These are phyloP conservation scores for Cerceris rybyensis DNA, from an alignment of 2,888 invertebrate species.

Conservation along the genomic window DNA sequence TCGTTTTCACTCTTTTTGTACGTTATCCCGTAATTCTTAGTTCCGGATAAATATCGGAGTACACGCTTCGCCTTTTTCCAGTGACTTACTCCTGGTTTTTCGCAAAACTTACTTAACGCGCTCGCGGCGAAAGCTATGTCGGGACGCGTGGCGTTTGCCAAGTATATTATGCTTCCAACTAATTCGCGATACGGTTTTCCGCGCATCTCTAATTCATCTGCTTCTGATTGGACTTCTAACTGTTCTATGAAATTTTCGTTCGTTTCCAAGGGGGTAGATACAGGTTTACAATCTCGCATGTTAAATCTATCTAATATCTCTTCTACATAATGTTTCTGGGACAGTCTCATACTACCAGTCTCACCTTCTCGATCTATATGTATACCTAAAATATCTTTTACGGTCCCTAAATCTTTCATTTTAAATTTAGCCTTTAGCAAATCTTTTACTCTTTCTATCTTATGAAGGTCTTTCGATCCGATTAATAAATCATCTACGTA, in stretches of 20 bases:
- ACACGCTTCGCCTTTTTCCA: slow-evolving; percentile 33
- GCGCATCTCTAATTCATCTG: background rate
- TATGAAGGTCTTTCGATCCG: slow-evolving; percentile 33
- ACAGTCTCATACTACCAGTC: background rate
- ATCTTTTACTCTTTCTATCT: slow-evolving; percentile 32
- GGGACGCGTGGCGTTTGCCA: background rate
- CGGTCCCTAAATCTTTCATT: slow-evolving; percentile 36
- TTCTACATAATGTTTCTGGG: slow-evolving; percentile 3
- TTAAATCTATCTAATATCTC: slow-evolving; percentile 3
- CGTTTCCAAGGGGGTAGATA: slow-evolving; percentile 12
- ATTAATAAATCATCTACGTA: slow-evolving; percentile 56
- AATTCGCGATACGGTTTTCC: slow-evolving; percentile 23
- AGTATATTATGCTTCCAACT: slow-evolving; percentile 24
- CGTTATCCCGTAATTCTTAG: slow-evolving; percentile 12
- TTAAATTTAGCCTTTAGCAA: slow-evolving; percentile 46
- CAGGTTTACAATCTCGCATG: slow-evolving; percentile 4
- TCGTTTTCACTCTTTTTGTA: background rate
- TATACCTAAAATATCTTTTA: background rate
- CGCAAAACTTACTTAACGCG: slow-evolving; percentile 18
- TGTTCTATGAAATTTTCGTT: slow-evolving; percentile 11
- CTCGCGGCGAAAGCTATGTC: slow-evolving; percentile 26
- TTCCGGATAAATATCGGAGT: slow-evolving; percentile 23
- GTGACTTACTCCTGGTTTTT: slow-evolving; percentile 1
- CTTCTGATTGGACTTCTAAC: background rate
- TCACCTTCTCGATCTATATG: slow-evolving; percentile 1